Percentiles rank a stretch among this genome's conserved stretches.
phyloP scores from a whole-genome alignment of 2,113 vertebrate genomes.

The Myiozetetes cayanensis region DNA sequence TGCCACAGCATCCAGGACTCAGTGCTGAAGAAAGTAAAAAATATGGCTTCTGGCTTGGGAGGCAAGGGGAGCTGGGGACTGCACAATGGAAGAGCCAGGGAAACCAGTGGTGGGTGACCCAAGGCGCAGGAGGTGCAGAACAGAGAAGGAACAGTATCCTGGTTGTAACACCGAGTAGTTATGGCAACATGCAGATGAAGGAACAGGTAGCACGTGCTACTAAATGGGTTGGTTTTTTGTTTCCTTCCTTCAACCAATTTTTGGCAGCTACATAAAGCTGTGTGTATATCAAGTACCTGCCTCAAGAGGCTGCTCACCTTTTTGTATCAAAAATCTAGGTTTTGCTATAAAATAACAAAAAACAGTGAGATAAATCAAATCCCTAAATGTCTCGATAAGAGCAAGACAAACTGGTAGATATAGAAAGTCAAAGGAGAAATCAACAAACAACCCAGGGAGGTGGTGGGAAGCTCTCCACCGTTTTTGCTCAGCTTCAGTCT shows the following conservation, averaged over 20 bases:
- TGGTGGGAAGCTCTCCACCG: background rate
- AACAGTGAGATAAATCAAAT: background rate
- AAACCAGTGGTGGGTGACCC: background rate
- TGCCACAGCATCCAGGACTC: background rate
- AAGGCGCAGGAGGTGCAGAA: accelerated
- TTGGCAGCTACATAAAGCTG: background rate
- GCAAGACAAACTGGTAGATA: background rate
- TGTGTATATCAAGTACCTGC: background rate
- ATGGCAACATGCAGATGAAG: background rate
- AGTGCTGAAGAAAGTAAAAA: background rate
- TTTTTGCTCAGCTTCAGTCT: background rate
- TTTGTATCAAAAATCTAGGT: background rate
- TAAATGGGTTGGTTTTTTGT: background rate
- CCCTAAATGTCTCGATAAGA: background rate
- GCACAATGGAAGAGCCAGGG: background rate
- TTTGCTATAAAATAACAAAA: background rate
- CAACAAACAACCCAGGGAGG: background rate
- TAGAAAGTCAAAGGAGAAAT: background rate
- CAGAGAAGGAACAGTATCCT: background rate
- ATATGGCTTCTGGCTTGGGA: background rate
- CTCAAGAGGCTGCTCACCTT: background rate
- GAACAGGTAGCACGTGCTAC: background rate
- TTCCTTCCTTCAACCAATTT: background rate
- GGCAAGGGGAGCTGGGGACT: background rate
- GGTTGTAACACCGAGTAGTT: background rate